These are phyloP conservation scores for Semnornis frantzii DNA, from an alignment of 2,113 vertebrate genomes.

Conservation along the genomic window DNA sequence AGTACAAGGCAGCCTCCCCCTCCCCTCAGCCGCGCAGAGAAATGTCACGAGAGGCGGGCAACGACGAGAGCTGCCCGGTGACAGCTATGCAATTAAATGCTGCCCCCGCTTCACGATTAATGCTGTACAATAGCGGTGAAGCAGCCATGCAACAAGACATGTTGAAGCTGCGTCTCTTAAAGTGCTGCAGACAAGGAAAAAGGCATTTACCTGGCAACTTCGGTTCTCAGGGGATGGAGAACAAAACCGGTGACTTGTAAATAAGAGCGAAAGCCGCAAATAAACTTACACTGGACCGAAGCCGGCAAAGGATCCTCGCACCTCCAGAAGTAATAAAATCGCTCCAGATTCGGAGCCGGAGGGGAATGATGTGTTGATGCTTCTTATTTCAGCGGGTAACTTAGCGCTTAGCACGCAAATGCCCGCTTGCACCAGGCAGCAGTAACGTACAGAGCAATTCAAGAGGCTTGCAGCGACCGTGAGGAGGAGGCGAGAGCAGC, in stretches of 20 bases:
- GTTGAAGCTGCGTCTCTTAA: neutral
- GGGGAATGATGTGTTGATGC: neutral
- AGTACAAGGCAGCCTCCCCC: neutral
- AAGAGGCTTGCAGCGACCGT: neutral
- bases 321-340: neutral
- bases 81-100: neutral
- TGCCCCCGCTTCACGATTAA: neutral
- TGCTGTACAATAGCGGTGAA: neutral
- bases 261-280: neutral
- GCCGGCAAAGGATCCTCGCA: neutral
- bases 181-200: neutral
- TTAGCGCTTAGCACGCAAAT: neutral
- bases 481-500: neutral
- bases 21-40: neutral
- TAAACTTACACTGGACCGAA: constrained; percentile 20
- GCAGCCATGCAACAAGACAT: neutral
- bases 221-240: neutral
- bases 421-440: neutral
- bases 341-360: neutral
- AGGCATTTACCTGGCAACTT: constrained; percentile 62
- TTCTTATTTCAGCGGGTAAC: neutral
- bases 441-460: neutral
- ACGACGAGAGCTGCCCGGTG: neutral
- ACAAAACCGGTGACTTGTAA: neutral
- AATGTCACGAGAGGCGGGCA: neutral